A percentile compares a stretch with the other conserved stretches of the same genome.
Evolutionary conservation across 2,113 vertebrate genomes (phyloP).

Genomic region (Lamprologus tigripictilis): DNA sequence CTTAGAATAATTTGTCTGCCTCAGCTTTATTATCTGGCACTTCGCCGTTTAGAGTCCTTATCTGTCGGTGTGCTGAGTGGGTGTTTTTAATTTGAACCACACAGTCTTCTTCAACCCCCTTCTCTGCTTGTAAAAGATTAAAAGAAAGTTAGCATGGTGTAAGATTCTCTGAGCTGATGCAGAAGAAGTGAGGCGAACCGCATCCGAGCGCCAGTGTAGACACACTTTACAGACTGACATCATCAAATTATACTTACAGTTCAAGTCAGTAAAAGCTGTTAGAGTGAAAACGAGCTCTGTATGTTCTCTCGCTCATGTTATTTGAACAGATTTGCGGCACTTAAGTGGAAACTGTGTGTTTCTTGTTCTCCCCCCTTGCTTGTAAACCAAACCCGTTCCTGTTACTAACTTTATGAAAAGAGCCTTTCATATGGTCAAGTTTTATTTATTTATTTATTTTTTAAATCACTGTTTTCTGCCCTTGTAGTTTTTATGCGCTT

Average conservation of each 20-base stretch:
- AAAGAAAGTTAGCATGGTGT: conserved; percentile 31
- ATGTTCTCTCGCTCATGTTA: not conserved
- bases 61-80: not conserved
- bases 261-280: not conserved
- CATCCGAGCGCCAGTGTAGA: conserved; percentile 1
- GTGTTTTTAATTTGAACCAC: conserved; percentile 14
- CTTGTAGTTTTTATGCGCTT: not conserved
- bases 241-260: not conserved
- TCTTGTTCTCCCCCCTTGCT: not conserved
- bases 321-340: not conserved
- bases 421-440: conserved; percentile 10
- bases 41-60: fast-evolving
- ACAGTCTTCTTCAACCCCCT: not conserved
- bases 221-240: conserved; percentile 15
- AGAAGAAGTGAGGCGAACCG: not conserved
- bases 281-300: conserved; percentile 10
- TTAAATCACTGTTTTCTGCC: not conserved
- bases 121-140: conserved; percentile 42
- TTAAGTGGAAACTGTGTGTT: conserved; percentile 30
- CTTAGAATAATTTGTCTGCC: not conserved
- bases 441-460: not conserved
- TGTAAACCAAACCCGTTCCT: conserved; percentile 8
- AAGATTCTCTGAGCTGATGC: not conserved
- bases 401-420: conserved; percentile 12
- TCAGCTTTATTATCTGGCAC: not conserved